Conservation (phyloP, 2,888 invertebrate species). For the Deroplatys truncata region DNA sequence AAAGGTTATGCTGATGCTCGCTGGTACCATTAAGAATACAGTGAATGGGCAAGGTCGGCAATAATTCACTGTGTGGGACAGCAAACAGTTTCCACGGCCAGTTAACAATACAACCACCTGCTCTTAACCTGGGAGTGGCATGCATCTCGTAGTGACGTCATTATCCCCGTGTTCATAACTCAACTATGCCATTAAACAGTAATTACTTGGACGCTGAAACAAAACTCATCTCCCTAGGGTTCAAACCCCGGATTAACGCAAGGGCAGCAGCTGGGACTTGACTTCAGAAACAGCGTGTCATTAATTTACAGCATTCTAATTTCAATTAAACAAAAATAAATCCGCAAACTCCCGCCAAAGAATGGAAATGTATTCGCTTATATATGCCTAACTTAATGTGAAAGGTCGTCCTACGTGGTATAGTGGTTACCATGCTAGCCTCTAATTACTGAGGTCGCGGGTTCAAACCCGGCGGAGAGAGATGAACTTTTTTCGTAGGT, state of each 20-base stretch:
- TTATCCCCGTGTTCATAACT: not conserved
- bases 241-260: not conserved
- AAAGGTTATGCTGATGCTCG: too few relatives aligned
- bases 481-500: too few relatives aligned
- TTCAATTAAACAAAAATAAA: not conserved
- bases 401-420: too few relatives aligned
- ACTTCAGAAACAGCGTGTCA: not conserved
- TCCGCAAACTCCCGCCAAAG: too few relatives aligned
- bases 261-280: not conserved
- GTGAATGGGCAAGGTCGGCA: not conserved
- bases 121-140: not conserved
- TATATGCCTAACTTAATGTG: too few relatives aligned
- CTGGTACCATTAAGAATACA: too few relatives aligned
- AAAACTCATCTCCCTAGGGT: not conserved
- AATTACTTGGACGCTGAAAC: not conserved
- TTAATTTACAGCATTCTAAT: not conserved
- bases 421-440: too few relatives aligned
- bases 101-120: not conserved
- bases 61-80: not conserved
- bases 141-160: not conserved
- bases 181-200: not conserved
- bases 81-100: not conserved
- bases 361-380: too few relatives aligned
- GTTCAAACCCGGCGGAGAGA: too few relatives aligned
- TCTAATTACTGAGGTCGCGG: too few relatives aligned